These are phyloP conservation scores for Andricus grossulariae DNA, from an alignment of 1,140 invertebrate species.

Conservation along the genomic window DNA sequence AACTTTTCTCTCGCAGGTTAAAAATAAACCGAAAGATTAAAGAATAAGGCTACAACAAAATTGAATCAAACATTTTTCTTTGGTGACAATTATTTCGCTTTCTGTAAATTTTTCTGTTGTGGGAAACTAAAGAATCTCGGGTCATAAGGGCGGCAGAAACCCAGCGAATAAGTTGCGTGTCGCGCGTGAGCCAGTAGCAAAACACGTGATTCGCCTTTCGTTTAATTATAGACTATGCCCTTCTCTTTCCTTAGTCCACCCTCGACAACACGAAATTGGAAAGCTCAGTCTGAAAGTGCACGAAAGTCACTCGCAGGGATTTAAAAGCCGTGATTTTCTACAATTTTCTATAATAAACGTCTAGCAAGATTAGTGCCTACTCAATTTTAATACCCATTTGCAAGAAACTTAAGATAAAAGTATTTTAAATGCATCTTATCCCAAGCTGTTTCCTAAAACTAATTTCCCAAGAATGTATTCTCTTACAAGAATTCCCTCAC, in stretches of 20 bases:
- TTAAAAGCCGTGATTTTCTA: constrained; percentile 21
- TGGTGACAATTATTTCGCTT: background rate
- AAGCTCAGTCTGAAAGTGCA: constrained; percentile 40
- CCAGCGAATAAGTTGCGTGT: constrained; percentile 46
- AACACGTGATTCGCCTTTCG: constrained; percentile 57
- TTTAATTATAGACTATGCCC: constrained; percentile 66
- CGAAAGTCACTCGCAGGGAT: constrained; percentile 20
- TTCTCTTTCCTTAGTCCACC: constrained; percentile 53
- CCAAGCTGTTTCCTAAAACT: no score
- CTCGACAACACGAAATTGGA: constrained; percentile 59
- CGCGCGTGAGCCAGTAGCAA: constrained; percentile 40
- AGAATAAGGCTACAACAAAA: background rate
- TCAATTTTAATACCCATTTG: no score
- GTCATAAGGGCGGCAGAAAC: constrained; percentile 34
- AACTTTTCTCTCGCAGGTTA: background rate
- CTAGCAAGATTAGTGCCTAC: no score
- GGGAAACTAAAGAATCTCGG: background rate
- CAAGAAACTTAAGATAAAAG: no score
- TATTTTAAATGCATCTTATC: no score
- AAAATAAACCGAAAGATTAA: background rate
- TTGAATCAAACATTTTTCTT: background rate
- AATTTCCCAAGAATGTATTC: no score
- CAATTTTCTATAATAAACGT: background rate
- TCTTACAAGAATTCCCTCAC: no score
- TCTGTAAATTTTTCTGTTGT: background rate